These are phyloP conservation scores for Eristalis arbustorum DNA, from an alignment of 2,888 invertebrate species.

Conservation along the genomic window DNA sequence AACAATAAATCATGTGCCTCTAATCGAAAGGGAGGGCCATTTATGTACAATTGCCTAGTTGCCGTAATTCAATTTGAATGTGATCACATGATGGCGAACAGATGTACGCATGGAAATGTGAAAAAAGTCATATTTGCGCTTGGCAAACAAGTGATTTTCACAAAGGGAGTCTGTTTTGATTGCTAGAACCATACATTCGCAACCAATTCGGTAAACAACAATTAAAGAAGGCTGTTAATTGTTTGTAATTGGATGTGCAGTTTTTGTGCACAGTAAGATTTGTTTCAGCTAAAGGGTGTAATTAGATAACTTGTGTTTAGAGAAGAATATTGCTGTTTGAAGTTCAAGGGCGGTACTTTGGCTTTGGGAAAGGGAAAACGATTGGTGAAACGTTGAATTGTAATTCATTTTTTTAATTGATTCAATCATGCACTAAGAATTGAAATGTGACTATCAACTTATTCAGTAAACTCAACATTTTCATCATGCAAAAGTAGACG, in stretches of 20 bases:
- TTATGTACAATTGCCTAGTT: neutral
- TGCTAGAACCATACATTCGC: neutral
- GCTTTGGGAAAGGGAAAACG: neutral
- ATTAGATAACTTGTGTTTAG: neutral
- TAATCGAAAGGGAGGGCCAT: neutral
- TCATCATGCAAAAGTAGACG: too few species aligned
- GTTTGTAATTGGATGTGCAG: neutral
- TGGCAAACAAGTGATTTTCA: neutral
- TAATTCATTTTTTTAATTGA: too few species aligned
- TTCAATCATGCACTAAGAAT: too few species aligned
- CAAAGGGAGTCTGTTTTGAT: neutral
- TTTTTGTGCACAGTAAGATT: neutral
- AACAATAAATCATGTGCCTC: neutral
- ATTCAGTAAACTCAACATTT: too few species aligned
- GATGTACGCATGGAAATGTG: neutral
- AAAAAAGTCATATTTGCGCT: neutral
- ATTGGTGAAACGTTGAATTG: too few species aligned
- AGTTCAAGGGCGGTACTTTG: neutral
- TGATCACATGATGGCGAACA: neutral
- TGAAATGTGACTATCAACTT: too few species aligned
- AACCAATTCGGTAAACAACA: neutral
- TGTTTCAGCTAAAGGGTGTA: neutral
- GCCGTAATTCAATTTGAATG: neutral
- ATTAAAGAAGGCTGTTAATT: neutral
- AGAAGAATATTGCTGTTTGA: neutral